phyloP scores from a whole-genome alignment of 2,113 vertebrate species.

The Dasypus novemcinctus region DNA sequence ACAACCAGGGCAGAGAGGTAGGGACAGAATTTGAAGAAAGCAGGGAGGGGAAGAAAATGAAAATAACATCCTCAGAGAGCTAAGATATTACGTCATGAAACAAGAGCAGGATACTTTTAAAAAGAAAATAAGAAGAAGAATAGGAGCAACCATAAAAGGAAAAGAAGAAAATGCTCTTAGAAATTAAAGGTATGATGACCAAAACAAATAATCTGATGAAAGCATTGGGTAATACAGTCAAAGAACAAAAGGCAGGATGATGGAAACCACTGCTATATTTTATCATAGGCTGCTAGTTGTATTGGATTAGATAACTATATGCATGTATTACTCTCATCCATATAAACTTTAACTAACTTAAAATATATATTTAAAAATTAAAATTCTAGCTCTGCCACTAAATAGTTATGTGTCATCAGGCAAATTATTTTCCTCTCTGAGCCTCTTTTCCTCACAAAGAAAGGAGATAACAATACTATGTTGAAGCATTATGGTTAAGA shows the following conservation, averaged over 20 bases:
- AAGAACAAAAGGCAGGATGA: neutral
- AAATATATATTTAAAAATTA: neutral
- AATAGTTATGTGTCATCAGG: neutral
- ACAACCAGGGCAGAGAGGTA: neutral
- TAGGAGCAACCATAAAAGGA: neutral
- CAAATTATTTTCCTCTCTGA: neutral
- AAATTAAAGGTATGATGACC: constrained; percentile 4
- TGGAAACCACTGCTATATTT: neutral
- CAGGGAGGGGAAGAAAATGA: neutral
- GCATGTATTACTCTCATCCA: neutral
- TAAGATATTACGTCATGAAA: constrained; percentile 11
- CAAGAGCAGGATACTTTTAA: neutral
- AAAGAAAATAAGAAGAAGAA: constrained; percentile 5
- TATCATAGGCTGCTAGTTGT: neutral
- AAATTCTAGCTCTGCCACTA: neutral
- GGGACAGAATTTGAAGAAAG: neutral
- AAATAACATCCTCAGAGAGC: neutral
- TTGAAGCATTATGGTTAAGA: neutral
- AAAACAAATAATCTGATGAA: constrained; percentile 25
- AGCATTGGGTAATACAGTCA: neutral
- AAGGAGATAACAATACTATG: neutral
- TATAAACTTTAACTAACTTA: constrained; percentile 39
- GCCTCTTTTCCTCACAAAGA: neutral
- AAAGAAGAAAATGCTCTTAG: neutral
- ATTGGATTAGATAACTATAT: neutral